These are phyloP conservation scores for Drosophila pegasa DNA, from an alignment of 2,888 invertebrate species.

Conservation along the genomic window DNA sequence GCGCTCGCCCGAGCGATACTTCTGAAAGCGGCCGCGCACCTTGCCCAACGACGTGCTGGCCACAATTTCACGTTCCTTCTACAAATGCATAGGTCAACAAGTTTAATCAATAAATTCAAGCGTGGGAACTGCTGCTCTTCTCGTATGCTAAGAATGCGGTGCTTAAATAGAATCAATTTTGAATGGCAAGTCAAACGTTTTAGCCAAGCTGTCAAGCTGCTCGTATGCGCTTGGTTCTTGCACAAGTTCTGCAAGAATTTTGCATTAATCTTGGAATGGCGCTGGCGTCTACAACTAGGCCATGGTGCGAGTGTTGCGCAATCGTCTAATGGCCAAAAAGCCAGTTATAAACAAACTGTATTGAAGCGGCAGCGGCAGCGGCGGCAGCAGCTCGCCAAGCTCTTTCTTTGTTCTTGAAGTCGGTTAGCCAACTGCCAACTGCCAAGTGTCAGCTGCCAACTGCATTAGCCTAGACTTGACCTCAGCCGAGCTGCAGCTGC, in stretches of 20 bases:
- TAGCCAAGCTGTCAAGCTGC: conserved; percentile 30
- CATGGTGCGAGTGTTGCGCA: conserved; percentile 64
- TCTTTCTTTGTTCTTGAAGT: conserved; percentile 74
- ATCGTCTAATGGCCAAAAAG: conserved; percentile 44
- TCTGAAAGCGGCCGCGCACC: conserved; percentile 82
- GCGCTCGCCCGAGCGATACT: conserved; percentile 83
- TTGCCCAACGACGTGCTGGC: conserved; percentile 82
- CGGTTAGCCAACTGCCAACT: conserved; percentile 20
- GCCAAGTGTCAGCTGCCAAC: conserved; percentile 22
- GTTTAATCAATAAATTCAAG: conserved; percentile 3
- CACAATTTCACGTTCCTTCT: conserved; percentile 84
- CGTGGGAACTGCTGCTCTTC: conserved; percentile 26
- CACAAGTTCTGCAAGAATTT: conserved; percentile 58
- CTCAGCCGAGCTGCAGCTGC: conserved; percentile 45
- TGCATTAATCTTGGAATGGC: conserved; percentile 56
- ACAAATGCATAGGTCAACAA: conserved; percentile 28
- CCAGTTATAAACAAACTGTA: conserved; percentile 44
- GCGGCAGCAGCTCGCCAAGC: background rate
- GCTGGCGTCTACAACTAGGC: conserved; percentile 50
- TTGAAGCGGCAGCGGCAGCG: conserved; percentile 6
- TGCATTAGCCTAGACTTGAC: conserved; percentile 40
- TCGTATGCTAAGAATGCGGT: background rate
- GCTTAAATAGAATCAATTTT: conserved; percentile 10
- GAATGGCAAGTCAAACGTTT: conserved; percentile 36
- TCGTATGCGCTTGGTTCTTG: conserved; percentile 41